Base-by-base conservation (phyloP, 2,113 vertebrate genomes). In the Amphiprion percula region DNA sequence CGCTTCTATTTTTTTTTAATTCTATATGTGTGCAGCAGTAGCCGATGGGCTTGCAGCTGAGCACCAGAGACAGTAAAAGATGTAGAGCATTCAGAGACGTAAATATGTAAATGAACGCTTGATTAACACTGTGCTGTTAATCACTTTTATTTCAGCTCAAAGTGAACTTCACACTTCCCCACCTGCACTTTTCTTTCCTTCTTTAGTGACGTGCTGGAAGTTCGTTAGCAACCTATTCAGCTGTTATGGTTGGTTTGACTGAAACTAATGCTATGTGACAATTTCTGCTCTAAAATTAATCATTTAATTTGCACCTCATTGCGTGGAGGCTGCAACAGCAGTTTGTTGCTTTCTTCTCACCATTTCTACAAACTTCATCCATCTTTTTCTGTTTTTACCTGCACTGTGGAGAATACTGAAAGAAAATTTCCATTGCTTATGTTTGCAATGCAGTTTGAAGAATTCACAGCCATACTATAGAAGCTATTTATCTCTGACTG, bases 181-280 rank as follows among this genome's bases (percentile, higher is more conserved):
- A 5, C 26, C 46, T 12, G 21, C 17, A 55, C 10, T 24, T 19
- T 1, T 12, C 2, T 21, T 30, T 60, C 1, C 3, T 24, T 26
- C 9, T 47, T 39, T 33, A 5, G 4, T 26, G 15, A 19, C 4
- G 15, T n/a, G 14, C 55, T 19, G 8, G 8, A 74, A 49, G 11
- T 46, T 54, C 0, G 58, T 17, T 10, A 1, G 2, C 2, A 52
- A 39, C 12, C 5, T 61, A 11, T 10, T 15, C 11, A n/a, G 5
- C 37, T 28, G 16, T 19, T 56, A 19, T 39, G 28, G 14, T n/a
- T 15, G 16, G 15, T 28, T 46, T 54, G 15, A 6, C 39, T 28
- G 28, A 64, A 74, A 37, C 23, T 33, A 41, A 71, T 60, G 41
- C 28, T 19, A 37, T 56, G 14, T 50, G 50, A 83, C 47, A 67